Conservation (phyloP, 2,888 invertebrate species). For the Melieria omissa region DNA sequence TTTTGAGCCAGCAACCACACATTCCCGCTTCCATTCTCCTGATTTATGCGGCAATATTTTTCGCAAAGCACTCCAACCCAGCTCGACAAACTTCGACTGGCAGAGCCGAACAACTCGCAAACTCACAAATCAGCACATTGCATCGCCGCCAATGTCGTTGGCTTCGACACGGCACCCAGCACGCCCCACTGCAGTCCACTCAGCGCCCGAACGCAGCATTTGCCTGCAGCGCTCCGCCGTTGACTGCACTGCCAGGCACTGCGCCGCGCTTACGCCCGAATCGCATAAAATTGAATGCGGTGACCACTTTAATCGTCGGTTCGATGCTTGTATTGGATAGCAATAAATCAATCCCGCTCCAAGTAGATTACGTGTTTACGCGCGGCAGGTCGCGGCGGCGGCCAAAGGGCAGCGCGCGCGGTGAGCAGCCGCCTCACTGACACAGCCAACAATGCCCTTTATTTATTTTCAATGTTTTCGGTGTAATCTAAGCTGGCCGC, state of each 20-base stretch:
- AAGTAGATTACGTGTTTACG: conserved; percentile 28
- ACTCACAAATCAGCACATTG: background rate
- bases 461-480: too few relatives aligned
- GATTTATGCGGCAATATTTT: too few relatives aligned
- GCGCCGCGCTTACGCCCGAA: background rate
- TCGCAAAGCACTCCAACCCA: too few relatives aligned
- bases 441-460: too few relatives aligned
- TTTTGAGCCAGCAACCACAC: too few relatives aligned
- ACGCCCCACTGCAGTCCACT: background rate
- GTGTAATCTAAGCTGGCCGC: too few relatives aligned
- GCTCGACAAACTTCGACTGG: too few relatives aligned
- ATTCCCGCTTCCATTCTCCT: too few relatives aligned
- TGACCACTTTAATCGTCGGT: conserved; percentile 10
- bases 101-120: background rate
- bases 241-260: background rate
- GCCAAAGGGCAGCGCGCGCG: too few relatives aligned
- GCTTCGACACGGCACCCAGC: background rate
- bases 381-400: background rate
- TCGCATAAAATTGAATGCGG: conserved; percentile 6
- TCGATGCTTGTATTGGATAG: conserved; percentile 24
- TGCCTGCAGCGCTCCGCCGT: conserved; percentile 4
- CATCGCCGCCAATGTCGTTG: background rate
- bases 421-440: too few relatives aligned
- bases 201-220: background rate
- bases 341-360: conserved; percentile 30